Evolutionary conservation across 2,797 vertebrate species (phyloP), one percentile per base, ranked within the genome.

Genomic region (Gorsachius magnificus): DNA sequence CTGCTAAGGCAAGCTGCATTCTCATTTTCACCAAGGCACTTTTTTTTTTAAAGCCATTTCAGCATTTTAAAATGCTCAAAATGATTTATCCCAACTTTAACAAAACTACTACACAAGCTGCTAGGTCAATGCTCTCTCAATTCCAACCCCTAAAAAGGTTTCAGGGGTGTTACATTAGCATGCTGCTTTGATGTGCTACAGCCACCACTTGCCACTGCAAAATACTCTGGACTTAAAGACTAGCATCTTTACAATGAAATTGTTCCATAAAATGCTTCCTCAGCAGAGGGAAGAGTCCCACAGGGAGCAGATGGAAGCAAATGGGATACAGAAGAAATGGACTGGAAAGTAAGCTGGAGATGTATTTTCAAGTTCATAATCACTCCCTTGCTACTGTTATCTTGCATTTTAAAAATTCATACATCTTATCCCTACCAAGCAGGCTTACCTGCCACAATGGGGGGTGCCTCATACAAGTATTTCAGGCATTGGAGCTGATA

Each of bases 401-500:
- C 4, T 36, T 6, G 16, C 25, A 68, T 87, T 95, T 80, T 24
- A 81, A 71, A 90, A 68, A 53, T 16, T 45, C 75, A 41, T 26
- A 76, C 20, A 53, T 69, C 11, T 28, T 77, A 65, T 26, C 4
- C 29, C 43, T 51, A 53, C 29, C 43, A 56, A 86, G 57, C 17
- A 54, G 54, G 61, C 96, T 97, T 96, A 98, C 98, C 98, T 90
- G 98, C 33, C 41, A 60, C 77, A 18, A 98, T 96, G 16, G 96
- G 92, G 0, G 98, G 98, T 13, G 97, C 76, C 78, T 98, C 97
- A 6, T 74, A 94, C 50, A 98, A 93, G 90, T 97, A 97, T 35
- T 93, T 97, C 75, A 98, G 94, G 72, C 98, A 98, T 24, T 98
- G 97, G 29, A 96, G 97, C 20, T 97, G 96, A 71, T 98, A 98